Evolutionary conservation across 1,140 invertebrate species (phyloP), one percentile per base, ranked within the genome.

Genomic region (Rhagoletis pomonella): DNA sequence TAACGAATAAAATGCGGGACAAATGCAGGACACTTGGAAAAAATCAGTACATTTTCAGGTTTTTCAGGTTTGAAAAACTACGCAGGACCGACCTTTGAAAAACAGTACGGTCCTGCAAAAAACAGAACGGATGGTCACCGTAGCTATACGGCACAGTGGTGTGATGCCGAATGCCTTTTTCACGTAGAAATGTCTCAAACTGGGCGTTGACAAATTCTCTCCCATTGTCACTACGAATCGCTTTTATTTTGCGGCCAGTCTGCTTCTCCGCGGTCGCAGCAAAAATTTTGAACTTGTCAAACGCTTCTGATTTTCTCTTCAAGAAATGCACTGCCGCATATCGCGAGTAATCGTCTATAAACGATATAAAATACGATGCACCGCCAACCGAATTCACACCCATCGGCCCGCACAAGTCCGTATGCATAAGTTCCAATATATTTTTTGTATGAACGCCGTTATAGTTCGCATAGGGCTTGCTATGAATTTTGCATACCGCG

Each of bases 141-240:
- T n/a, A n/a, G 29, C 0, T 29, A 29, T 29, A 29, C 29, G 29
- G 29, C 29, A 29, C 29, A 29, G 29, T 29, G 29, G 29, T 29
- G 0, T 29, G 29, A 29, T 29, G 29, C 29, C 29, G 29, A 29
- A 29, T 29, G 29, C 29, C 29, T 29, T 29, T 29, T 29, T 29
- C 29, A 29, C 29, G 29, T 29, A 29, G 1, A 29, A 29, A 29
- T 29, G 29, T 29, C 29, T 29, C 29, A 29, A 29, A 29, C 29
- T 29, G 29, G 1, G 29, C 0, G 29, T 29, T 29, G 29, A 89
- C 44, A 87, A 89, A 94, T 89, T 94, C 93, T 47, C 39, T 89
- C 55, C 93, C 94, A 89, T 94, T 93, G 73, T 93, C 93, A 19
- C 88, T 90, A 84, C 90, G 77, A 47, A 93, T 17, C 10, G 85